These are phyloP conservation scores for Dioctria linearis DNA, from an alignment of 2,888 invertebrate species.

Conservation along the genomic window DNA sequence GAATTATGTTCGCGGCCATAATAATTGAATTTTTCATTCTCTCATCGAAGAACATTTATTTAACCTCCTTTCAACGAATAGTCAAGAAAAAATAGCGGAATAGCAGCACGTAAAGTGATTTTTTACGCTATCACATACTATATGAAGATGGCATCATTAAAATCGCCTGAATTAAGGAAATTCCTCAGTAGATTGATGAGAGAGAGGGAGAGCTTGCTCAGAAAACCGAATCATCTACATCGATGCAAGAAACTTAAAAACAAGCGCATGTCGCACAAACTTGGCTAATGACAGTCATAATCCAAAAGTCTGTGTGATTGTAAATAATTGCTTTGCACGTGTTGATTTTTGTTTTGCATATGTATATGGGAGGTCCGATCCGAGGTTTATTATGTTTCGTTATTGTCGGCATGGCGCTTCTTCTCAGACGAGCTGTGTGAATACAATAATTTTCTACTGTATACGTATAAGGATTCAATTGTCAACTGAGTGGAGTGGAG, in stretches of 20 bases:
- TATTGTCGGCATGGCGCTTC: no score
- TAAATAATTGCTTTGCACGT: constrained; percentile 6
- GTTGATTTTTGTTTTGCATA: background rate
- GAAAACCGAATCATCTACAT: background rate
- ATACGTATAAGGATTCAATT: constrained; percentile 2
- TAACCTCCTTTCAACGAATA: constrained; percentile 5
- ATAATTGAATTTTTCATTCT: constrained; percentile 12
- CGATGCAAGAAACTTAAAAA: background rate
- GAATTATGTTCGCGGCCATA: constrained; percentile 9
- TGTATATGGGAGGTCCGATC: background rate
- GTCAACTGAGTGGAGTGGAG: background rate
- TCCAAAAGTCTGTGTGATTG: no score
- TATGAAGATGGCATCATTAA: constrained; percentile 12
- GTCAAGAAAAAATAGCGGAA: background rate
- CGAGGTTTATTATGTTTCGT: no score
- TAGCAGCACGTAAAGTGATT: constrained; percentile 24
- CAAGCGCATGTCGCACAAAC: no score
- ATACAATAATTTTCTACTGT: no score
- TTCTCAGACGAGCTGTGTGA: no score
- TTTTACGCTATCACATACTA: constrained; percentile 7
- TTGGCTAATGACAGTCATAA: no score
- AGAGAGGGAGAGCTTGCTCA: background rate
- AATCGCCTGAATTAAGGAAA: background rate
- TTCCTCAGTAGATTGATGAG: no score
- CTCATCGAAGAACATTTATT: constrained; percentile 31